Conservation (phyloP, 2,888 invertebrate genomes). For the Habrosyne pyritoides region DNA sequence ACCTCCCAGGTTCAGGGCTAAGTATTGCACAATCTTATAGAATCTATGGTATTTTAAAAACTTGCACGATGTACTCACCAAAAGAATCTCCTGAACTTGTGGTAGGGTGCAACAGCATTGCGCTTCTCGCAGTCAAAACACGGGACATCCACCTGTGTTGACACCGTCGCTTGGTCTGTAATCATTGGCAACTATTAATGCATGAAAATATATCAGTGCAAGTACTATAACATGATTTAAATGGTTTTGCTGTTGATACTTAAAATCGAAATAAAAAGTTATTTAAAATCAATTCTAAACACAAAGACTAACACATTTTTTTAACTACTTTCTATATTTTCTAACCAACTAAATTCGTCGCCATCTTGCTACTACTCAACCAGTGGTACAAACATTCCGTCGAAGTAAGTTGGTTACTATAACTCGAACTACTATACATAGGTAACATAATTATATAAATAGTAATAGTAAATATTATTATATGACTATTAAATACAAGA, state of each 20-base stretch:
- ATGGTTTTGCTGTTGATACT: no score
- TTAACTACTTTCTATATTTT: not conserved
- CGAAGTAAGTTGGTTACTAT: not conserved
- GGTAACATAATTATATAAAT: not conserved
- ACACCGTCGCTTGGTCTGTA: conserved; percentile 55
- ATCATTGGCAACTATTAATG: not conserved
- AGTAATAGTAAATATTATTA: no score
- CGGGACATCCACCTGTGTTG: conserved; percentile 61
- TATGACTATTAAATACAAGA: not conserved
- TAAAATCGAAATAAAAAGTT: not conserved
- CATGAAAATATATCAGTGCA: conserved; percentile 24
- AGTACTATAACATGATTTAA: no score
- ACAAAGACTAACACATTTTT: not conserved
- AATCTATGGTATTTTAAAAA: no score
- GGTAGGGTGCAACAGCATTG: conserved; percentile 36
- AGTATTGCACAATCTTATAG: no score
- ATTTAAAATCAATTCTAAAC: not conserved
- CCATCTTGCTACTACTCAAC: not conserved
- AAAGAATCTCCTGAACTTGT: conserved; percentile 53
- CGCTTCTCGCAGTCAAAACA: conserved; percentile 60
- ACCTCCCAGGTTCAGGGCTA: no score
- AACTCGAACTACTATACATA: not conserved
- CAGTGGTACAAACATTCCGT: not conserved
- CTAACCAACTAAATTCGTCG: not conserved
- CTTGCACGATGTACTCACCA: conserved; percentile 50